These are phyloP conservation scores for Heliconius ismenius DNA, from an alignment of 2,888 invertebrate genomes.

Conservation along the genomic window DNA sequence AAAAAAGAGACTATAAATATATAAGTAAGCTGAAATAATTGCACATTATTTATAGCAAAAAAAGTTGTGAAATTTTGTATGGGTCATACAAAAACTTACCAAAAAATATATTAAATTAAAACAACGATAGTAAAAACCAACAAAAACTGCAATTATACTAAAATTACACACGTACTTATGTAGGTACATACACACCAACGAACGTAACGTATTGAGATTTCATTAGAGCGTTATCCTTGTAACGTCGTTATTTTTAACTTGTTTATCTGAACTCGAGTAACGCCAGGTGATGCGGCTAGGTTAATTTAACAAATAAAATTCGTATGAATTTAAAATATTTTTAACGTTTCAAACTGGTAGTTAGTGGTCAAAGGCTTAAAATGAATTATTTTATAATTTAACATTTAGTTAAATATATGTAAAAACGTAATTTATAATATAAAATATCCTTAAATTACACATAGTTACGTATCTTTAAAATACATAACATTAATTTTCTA, in stretches of 20 bases:
- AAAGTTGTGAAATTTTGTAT: neutral
- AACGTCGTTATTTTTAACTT: constrained; percentile 6
- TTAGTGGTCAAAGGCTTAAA: neutral
- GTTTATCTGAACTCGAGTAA: constrained; percentile 19
- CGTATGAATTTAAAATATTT: neutral
- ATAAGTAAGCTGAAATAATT: too few species aligned
- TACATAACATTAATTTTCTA: constrained; percentile 67
- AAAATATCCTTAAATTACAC: constrained; percentile 23
- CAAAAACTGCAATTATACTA: neutral
- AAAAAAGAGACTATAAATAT: too few species aligned
- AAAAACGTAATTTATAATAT: constrained; percentile 17
- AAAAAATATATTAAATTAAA: neutral
- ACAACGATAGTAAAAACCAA: neutral
- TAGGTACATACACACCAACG: neutral
- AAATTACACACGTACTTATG: neutral
- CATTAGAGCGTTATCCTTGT: constrained; percentile 9
- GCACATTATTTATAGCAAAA: too few species aligned
- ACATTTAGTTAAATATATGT: neutral
- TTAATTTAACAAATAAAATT: neutral
- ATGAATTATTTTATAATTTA: neutral
- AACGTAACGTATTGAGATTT: constrained; percentile 1
- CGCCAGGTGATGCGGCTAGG: neutral
- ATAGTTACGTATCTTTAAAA: constrained; percentile 41
- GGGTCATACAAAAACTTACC: too few species aligned
- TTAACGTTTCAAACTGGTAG: neutral